A percentile compares a stretch with the other conserved stretches of the same genome.
Evolutionary conservation across 1,140 invertebrate genomes (phyloP).

Genomic region (Diorhabda carinulata): DNA sequence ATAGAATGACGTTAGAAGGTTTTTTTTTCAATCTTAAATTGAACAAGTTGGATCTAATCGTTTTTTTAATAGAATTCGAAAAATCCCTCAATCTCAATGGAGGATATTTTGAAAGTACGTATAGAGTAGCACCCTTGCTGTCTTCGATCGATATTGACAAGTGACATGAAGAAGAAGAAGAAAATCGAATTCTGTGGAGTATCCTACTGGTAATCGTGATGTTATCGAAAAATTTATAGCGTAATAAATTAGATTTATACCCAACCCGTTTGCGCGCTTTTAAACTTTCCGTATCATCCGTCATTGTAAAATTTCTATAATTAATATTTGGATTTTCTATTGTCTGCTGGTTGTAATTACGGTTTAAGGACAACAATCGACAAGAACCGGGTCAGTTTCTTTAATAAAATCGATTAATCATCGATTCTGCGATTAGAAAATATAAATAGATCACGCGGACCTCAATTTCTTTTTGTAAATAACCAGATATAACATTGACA

Average conservation of each 20-base stretch:
- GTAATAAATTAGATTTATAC: not conserved
- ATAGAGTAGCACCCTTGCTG: no score
- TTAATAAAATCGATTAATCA: slow-evolving; percentile 1
- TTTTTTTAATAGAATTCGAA: no score
- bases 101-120: no score
- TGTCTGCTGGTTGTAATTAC: not conserved
- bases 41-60: no score
- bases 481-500: no score
- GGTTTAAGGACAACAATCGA: not conserved
- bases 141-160: no score
- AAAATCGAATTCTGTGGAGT: no score
- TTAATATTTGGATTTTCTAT: not conserved
- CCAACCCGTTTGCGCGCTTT: not conserved
- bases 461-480: not conserved
- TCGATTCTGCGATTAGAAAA: not conserved
- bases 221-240: no score
- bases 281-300: not conserved
- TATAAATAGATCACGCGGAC: not conserved
- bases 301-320: not conserved
- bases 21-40: not conserved
- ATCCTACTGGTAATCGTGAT: no score
- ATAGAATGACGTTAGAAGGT: slow-evolving; percentile 5
- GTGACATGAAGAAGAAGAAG: no score
- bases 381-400: not conserved
- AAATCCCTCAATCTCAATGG: no score